A percentile compares a stretch with the other conserved stretches of the same genome.
These are phyloP conservation scores for Holotrichia oblita DNA, from an alignment of 1,140 invertebrate genomes.

Conservation along the genomic window DNA sequence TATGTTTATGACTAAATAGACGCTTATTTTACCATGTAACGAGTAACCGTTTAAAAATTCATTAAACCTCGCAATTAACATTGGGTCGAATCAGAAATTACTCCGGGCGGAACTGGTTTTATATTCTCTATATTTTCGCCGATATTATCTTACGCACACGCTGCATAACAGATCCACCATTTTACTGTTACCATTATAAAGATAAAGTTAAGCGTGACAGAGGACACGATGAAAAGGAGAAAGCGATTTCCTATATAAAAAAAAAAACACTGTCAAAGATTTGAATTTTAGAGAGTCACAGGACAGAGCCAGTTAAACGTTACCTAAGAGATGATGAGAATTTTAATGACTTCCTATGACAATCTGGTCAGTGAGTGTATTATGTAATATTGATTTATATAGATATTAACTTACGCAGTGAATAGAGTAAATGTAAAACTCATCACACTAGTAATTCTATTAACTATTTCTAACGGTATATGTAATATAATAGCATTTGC, in stretches of 20 bases:
- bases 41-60: constrained; percentile 6
- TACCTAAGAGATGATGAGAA: constrained; percentile 25
- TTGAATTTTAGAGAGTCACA: constrained; percentile 11
- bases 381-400: background rate
- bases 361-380: background rate
- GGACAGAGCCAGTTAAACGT: background rate
- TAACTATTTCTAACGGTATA: no score
- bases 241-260: constrained; percentile 6
- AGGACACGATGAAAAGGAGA: constrained; percentile 3
- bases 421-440: no score
- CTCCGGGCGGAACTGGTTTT: constrained; percentile 6
- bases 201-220: constrained; percentile 23
- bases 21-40: background rate
- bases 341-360: constrained; percentile 35
- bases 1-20: background rate
- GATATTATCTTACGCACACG: constrained; percentile 18
- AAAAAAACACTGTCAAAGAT: background rate
- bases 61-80: constrained; percentile 16
- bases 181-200: constrained; percentile 17
- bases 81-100: background rate
- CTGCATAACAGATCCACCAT: background rate
- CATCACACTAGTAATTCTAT: no score
- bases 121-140: constrained; percentile 18
- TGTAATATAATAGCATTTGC: background rate
- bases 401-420: no score